Conservation (phyloP, 2,113 vertebrate species). For the Caranx ignobilis region DNA sequence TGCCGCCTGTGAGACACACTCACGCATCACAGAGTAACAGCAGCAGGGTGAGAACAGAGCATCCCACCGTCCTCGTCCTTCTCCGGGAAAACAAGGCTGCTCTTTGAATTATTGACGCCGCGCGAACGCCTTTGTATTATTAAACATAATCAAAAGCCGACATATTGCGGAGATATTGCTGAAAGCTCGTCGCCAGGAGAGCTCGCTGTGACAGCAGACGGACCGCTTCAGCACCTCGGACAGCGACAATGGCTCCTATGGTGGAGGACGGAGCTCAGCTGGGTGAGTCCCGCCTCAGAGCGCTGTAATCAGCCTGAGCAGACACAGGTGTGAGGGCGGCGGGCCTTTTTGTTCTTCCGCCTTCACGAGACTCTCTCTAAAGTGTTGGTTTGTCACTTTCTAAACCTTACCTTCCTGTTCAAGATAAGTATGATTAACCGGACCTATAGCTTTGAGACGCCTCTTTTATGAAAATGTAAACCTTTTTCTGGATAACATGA, state of each 20-base stretch:
- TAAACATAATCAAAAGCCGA: slow-evolving; percentile 29
- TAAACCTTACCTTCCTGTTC: background rate
- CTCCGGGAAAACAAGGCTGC: slow-evolving; percentile 29
- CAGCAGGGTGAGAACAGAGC: slow-evolving; percentile 62
- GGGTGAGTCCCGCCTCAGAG: slow-evolving; percentile 83
- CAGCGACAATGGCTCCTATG: slow-evolving; percentile 92
- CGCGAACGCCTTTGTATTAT: slow-evolving; percentile 20
- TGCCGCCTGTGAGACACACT: slow-evolving; percentile 70
- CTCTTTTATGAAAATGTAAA: background rate
- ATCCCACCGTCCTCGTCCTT: slow-evolving; percentile 47
- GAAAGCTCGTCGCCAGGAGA: slow-evolving; percentile 1
- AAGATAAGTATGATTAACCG: background rate
- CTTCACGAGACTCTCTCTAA: slow-evolving; percentile 4
- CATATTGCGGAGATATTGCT: background rate
- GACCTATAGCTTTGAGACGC: background rate
- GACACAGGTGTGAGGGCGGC: background rate
- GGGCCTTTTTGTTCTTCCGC: too few species aligned
- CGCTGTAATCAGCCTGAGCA: background rate
- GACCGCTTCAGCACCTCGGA: slow-evolving; percentile 86
- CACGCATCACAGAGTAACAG: slow-evolving; percentile 69
- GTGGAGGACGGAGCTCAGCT: slow-evolving; percentile 85
- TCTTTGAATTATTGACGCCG: slow-evolving; percentile 50
- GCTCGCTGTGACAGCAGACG: slow-evolving; percentile 15
- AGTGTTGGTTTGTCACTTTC: background rate
- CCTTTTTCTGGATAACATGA: background rate